phyloP scores from a whole-genome alignment of 2,888 invertebrate species.

The Mesorhabditis spiculigera region DNA sequence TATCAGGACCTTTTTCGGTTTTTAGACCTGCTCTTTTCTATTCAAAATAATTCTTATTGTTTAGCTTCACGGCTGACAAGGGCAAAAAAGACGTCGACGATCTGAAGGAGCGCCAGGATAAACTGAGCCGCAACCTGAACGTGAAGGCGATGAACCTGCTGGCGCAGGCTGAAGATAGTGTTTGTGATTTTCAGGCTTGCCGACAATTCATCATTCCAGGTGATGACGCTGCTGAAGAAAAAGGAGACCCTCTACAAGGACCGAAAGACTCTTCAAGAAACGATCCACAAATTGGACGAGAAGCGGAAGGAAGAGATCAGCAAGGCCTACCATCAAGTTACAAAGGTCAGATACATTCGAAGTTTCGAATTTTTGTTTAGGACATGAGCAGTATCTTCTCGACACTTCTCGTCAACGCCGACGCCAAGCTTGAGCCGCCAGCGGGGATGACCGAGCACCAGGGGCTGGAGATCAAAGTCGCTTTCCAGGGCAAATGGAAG shows the following conservation, averaged over 20 bases:
- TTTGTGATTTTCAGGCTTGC: neutral
- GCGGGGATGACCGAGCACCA: conserved; percentile 75
- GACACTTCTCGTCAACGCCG: conserved; percentile 82
- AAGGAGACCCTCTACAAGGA: conserved; percentile 74
- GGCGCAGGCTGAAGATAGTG: conserved; percentile 80
- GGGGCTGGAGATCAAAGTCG: conserved; percentile 84
- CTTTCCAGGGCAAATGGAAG: conserved; percentile 90
- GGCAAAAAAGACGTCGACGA: conserved; percentile 55
- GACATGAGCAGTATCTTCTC: conserved; percentile 94
- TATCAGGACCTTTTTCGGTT: neutral
- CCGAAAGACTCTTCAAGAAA: conserved; percentile 71
- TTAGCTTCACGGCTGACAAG: neutral
- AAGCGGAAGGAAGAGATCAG: conserved; percentile 81
- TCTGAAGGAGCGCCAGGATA: conserved; percentile 67
- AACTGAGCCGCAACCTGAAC: conserved; percentile 66
- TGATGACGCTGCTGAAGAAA: conserved; percentile 71
- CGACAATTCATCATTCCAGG: conserved; percentile 60
- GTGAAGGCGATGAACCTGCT: conserved; percentile 81
- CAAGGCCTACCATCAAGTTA: conserved; percentile 79
- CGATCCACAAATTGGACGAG: conserved; percentile 82
- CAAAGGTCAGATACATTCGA: conserved; percentile 62
- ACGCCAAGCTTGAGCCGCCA: conserved; percentile 76
- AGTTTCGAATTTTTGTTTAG: conserved; percentile 36
- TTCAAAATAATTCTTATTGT: no score
- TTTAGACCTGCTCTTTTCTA: neutral